Percentiles rank a stretch among this genome's conserved stretches.
Conservation (phyloP, 2,797 vertebrate genomes). For the Phalloptychus januarius region DNA sequence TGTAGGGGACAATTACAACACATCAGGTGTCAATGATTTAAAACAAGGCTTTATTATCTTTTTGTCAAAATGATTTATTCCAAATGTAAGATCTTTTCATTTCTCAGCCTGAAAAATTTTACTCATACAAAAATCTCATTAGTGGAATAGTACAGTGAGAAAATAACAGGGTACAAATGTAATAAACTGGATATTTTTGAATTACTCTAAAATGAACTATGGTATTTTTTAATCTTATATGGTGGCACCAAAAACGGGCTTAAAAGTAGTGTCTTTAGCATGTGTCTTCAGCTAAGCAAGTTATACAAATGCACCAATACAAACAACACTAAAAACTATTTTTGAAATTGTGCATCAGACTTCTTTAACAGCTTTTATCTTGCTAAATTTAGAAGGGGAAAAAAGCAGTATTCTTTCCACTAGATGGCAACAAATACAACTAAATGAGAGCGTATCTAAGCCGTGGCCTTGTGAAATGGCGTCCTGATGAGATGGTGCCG, state of each 20-base stretch:
- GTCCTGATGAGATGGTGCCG: conserved; percentile 73
- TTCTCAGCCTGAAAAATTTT: background rate
- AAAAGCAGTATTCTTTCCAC: conserved; percentile 46
- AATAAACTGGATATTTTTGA: background rate
- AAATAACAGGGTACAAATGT: background rate
- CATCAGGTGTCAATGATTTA: background rate
- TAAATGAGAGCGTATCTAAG: background rate
- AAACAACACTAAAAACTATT: background rate
- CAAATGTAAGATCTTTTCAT: background rate
- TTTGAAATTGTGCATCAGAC: background rate
- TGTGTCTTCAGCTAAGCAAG: background rate
- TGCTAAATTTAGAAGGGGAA: conserved; percentile 2
- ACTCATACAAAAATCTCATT: background rate
- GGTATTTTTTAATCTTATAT: background rate
- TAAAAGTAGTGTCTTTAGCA: background rate
- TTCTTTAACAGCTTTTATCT: background rate
- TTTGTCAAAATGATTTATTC: background rate
- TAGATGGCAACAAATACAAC: conserved; percentile 69
- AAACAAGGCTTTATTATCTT: background rate
- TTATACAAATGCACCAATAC: background rate
- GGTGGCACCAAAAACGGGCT: background rate
- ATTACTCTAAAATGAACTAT: background rate
- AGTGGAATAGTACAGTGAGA: background rate
- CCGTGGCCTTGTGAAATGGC: conserved; percentile 77
- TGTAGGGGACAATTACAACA: background rate